Percentiles rank a stretch among this genome's conserved stretches.
Conservation (phyloP, 2,888 invertebrate genomes). For the Furcula furcula region DNA sequence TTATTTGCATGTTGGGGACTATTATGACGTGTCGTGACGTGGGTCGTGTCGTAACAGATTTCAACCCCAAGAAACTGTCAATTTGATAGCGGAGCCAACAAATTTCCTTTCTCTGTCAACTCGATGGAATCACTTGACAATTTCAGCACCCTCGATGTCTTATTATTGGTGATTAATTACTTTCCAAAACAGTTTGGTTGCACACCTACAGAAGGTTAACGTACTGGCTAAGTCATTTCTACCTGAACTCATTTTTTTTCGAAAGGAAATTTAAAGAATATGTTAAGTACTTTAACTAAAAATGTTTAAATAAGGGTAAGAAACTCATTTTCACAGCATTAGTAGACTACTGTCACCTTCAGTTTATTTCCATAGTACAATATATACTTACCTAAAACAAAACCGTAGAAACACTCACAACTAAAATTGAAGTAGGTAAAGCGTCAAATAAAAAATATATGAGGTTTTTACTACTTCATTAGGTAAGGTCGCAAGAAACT, state of each 20-base stretch:
- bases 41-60: constrained; percentile 67
- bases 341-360: too few relatives aligned
- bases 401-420: constrained; percentile 9
- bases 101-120: constrained; percentile 52
- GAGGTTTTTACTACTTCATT: constrained; percentile 29
- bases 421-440: constrained; percentile 12
- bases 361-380: too few relatives aligned
- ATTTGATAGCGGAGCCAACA: constrained; percentile 64
- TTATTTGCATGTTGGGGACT: constrained; percentile 57
- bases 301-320: too few relatives aligned
- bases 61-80: constrained; percentile 61
- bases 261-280: too few relatives aligned
- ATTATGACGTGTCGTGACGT: constrained; percentile 64
- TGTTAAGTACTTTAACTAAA: too few relatives aligned
- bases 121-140: constrained; percentile 54
- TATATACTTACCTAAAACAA: too few relatives aligned
- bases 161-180: constrained; percentile 46
- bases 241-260: too few relatives aligned
- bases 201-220: too few relatives aligned
- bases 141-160: constrained; percentile 40
- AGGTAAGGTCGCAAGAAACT: constrained; percentile 23
- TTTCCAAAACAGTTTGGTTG: too few relatives aligned
- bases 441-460: constrained; percentile 26
- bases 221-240: too few relatives aligned
- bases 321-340: too few relatives aligned